A percentile compares a stretch with the other conserved stretches of the same genome.
Evolutionary conservation across 2,888 invertebrate genomes (phyloP).

Genomic region (Megamerina dolium): DNA sequence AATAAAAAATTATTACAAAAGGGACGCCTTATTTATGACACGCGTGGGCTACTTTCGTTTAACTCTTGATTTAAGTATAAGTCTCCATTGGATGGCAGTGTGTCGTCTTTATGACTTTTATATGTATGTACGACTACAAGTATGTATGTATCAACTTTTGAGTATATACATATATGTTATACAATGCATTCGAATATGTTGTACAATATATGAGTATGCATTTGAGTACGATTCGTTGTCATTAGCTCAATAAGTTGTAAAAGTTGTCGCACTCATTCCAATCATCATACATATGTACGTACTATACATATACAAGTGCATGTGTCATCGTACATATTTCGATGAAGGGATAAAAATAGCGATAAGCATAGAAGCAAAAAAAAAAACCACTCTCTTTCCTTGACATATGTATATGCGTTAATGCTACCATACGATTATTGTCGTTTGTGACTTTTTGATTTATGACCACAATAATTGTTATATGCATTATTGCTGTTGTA

Average conservation of each 20-base stretch:
- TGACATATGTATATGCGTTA: constrained; percentile 20
- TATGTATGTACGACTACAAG: constrained; percentile 10
- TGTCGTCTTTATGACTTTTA: too few relatives aligned
- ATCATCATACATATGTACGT: too few relatives aligned
- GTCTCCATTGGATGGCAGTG: too few relatives aligned
- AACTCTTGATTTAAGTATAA: constrained; percentile 8
- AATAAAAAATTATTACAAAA: constrained; percentile 3
- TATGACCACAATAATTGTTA: constrained; percentile 42
- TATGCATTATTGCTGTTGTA: neutral
- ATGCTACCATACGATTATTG: constrained; percentile 30
- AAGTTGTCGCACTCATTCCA: constrained; percentile 36
- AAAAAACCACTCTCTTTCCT: too few relatives aligned
- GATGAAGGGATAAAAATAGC: too few relatives aligned
- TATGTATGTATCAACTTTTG: neutral
- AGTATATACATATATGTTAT: neutral
- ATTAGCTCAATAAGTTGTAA: constrained; percentile 43
- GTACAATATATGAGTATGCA: too few relatives aligned
- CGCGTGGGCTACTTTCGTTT: constrained; percentile 38
- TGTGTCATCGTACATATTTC: constrained; percentile 16
- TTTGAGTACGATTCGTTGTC: constrained; percentile 16
- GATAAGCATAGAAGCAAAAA: too few relatives aligned
- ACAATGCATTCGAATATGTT: constrained; percentile 6
- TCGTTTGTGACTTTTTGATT: constrained; percentile 41
- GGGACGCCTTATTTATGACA: constrained; percentile 17
- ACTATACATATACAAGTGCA: constrained; percentile 12